Evolutionary conservation across 2,888 invertebrate species (phyloP).

Genomic region (Drosophila cognata): DNA sequence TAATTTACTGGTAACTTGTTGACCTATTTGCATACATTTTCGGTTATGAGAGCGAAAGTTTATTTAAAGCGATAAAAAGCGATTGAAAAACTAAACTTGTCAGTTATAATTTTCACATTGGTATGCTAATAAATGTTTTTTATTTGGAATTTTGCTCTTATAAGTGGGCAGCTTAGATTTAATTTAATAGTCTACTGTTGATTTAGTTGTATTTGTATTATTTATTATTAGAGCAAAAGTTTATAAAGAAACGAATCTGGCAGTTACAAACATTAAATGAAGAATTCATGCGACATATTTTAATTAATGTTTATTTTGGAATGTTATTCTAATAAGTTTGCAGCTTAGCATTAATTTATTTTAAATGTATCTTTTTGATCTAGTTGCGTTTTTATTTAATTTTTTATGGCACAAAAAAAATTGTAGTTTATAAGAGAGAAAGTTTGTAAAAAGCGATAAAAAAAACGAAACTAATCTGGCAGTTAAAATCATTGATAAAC

Average conservation of each 20-base stretch:
- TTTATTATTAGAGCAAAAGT: not conserved
- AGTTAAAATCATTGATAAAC: not conserved
- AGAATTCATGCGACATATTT: not conserved
- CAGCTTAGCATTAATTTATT: not conserved
- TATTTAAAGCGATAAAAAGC: not conserved
- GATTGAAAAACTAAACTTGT: not conserved
- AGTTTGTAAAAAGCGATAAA: not conserved
- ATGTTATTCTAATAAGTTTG: not conserved
- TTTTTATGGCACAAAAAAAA: not conserved
- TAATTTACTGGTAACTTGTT: not conserved
- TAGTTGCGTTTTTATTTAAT: not conserved
- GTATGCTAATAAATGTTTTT: not conserved
- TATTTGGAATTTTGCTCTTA: not conserved
- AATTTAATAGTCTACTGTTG: not conserved
- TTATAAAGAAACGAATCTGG: not conserved
- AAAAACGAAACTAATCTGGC: not conserved
- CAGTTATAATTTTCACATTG: not conserved
- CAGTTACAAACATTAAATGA: too few relatives aligned
- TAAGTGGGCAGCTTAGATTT: not conserved
- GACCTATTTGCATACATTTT: not conserved
- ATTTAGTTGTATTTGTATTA: not conserved
- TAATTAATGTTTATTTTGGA: not conserved
- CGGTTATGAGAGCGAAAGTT: not conserved
- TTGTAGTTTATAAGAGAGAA: not conserved
- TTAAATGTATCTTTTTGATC: not conserved